Evolutionary conservation across 2,888 invertebrate species (phyloP).

Genomic region (Mythimna pallens): DNA sequence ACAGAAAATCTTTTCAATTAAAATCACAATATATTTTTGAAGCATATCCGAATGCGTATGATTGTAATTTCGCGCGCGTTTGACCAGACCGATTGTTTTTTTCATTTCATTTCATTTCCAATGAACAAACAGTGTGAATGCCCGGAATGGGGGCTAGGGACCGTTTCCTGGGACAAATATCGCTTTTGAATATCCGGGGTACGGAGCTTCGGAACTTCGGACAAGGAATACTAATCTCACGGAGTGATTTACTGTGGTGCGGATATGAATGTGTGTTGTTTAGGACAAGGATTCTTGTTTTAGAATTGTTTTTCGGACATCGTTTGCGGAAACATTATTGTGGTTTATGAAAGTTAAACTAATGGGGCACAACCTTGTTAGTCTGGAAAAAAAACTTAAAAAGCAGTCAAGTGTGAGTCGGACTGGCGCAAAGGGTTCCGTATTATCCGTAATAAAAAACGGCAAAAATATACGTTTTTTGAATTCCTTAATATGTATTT

Average conservation of each 20-base stretch:
- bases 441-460: too few relatives aligned
- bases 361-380: too few relatives aligned
- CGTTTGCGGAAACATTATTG: background rate
- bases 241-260: constrained; percentile 35
- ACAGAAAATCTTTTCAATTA: background rate
- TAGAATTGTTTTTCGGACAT: background rate
- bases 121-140: constrained; percentile 26
- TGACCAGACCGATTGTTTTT: constrained; percentile 39
- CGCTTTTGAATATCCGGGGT: constrained; percentile 36
- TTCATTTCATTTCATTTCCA: constrained; percentile 21
- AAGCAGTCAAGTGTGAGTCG: too few relatives aligned
- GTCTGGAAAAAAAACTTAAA: too few relatives aligned
- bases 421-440: too few relatives aligned
- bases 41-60: constrained; percentile 11
- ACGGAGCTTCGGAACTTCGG: constrained; percentile 1
- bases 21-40: background rate
- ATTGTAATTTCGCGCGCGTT: constrained; percentile 43
- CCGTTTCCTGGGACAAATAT: constrained; percentile 37
- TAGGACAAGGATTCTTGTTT: background rate
- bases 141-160: constrained; percentile 14
- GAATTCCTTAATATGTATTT: too few relatives aligned
- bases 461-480: too few relatives aligned
- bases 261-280: constrained; percentile 9
- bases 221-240: constrained; percentile 39
- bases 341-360: background rate